Base-by-base conservation (phyloP, 2,113 vertebrate genomes). In the Anarhynchus alexandrinus region DNA sequence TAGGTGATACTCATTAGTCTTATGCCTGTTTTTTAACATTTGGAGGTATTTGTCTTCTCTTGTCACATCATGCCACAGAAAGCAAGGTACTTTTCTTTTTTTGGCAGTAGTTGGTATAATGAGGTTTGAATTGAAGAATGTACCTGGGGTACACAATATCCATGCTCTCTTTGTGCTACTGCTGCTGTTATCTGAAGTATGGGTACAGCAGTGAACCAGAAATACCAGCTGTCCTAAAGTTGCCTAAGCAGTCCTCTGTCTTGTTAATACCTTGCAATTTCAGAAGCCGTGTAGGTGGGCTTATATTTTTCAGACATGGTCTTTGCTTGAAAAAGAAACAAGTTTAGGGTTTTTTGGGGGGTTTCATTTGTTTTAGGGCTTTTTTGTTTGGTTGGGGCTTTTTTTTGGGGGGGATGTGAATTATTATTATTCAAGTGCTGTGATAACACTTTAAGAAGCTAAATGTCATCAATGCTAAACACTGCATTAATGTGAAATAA, bases 1-100 rank as follows among this genome's bases (percentile, higher is more conserved):
- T 9, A 51, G 40, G 27, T 81, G 47, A 15, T 72, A 32, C 19
- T 73, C 15, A 22, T 51, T 51, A 54, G 23, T 85, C 40, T 90
- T 69, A 21, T 1, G 10, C 12, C 20, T 42, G 1, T 61, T 76
- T 25, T 88, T 70, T 36, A 66, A 62, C 18, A 29, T 36, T 66
- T 66, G 26, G 30, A 78, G 11, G 7, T 84, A 43, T 55, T 82
- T 71, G 32, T 70, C 8, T 38, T 83, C 7, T 77, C 11, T 69
- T 65, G 17, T 69, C 45, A 54, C 43, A 54, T 71, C 9, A 80
- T 70, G 55, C 77, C 29, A 61, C 9, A 58, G 69, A 84, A 57
- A 84, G 30, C 0, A 0, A 62, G 30, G 22, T 38, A 10, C 11
- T 78, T 49, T 15, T 2, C 1, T 10, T 59, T 45, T 77, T 67